These are phyloP conservation scores for Alcis repandata DNA, from an alignment of 2,888 invertebrate genomes.

Conservation along the genomic window DNA sequence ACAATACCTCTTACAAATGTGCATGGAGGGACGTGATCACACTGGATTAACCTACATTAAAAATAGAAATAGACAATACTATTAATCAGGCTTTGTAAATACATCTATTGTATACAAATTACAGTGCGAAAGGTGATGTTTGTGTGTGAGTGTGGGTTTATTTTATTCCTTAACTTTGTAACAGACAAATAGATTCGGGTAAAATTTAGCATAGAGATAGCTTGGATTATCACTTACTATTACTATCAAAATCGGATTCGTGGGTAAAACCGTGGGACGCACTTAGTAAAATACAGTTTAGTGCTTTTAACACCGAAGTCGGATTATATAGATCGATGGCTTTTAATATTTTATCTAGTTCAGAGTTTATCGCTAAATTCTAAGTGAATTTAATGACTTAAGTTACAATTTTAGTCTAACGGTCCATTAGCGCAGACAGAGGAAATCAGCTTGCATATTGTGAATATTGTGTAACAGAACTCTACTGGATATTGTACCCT, in stretches of 20 bases:
- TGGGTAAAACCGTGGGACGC: too few species aligned
- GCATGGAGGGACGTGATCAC: slow-evolving; percentile 35
- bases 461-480: slow-evolving; percentile 17
- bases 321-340: too few species aligned
- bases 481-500: slow-evolving; percentile 16
- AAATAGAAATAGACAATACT: slow-evolving; percentile 5
- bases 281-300: too few species aligned
- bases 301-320: background rate
- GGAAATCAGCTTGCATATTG: slow-evolving; percentile 11
- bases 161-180: background rate
- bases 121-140: background rate
- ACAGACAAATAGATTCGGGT: background rate
- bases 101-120: background rate
- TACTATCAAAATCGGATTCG: too few species aligned
- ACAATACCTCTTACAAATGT: slow-evolving; percentile 39
- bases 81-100: background rate
- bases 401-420: background rate
- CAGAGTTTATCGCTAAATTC: background rate
- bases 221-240: too few species aligned
- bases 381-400: slow-evolving; percentile 13
- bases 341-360: too few species aligned
- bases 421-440: slow-evolving; percentile 5
- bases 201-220: too few species aligned
- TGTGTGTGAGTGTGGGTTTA: background rate
- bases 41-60: slow-evolving; percentile 16